Percentiles rank a stretch among this genome's conserved stretches.
These are phyloP conservation scores for Cherax quadricarinatus DNA, from an alignment of 1,140 invertebrate genomes.

Conservation along the genomic window DNA sequence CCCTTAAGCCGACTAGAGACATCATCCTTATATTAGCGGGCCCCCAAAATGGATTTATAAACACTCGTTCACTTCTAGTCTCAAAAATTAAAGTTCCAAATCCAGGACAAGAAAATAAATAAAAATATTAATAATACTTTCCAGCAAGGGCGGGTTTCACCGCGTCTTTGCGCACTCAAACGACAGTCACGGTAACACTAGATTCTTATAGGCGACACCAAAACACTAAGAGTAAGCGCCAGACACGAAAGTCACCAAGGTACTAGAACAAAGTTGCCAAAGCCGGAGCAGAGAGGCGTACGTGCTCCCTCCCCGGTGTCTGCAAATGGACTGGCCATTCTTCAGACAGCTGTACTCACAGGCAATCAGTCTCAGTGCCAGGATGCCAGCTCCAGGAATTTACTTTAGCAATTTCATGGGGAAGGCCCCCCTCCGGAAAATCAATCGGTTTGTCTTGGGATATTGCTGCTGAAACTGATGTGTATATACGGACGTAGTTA, in stretches of 20 bases:
- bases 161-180: conserved; percentile 22
- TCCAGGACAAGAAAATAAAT: conserved; percentile 47
- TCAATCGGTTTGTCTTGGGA: conserved; percentile 67
- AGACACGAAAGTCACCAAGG: conserved; percentile 67
- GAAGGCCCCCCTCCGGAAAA: conserved; percentile 65
- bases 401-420: conserved; percentile 70
- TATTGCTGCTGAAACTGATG: conserved; percentile 44
- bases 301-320: conserved; percentile 70
- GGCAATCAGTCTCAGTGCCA: conserved; percentile 71
- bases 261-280: conserved; percentile 66
- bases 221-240: conserved; percentile 46
- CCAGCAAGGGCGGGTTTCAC: background rate
- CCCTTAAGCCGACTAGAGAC: conserved; percentile 47
- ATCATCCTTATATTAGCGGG: background rate
- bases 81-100: conserved; percentile 26
- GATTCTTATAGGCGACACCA: conserved; percentile 18
- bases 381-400: conserved; percentile 70
- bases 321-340: conserved; percentile 71
- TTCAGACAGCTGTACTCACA: conserved; percentile 71
- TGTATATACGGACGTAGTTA: conserved; percentile 15
- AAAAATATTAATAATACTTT: conserved; percentile 42
- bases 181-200: conserved; percentile 40
- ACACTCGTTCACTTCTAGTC: conserved; percentile 50
- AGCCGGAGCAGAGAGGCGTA: conserved; percentile 70
- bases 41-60: conserved; percentile 2